phyloP scores from a whole-genome alignment of 2,888 invertebrate genomes.

The Mantis religiosa region DNA sequence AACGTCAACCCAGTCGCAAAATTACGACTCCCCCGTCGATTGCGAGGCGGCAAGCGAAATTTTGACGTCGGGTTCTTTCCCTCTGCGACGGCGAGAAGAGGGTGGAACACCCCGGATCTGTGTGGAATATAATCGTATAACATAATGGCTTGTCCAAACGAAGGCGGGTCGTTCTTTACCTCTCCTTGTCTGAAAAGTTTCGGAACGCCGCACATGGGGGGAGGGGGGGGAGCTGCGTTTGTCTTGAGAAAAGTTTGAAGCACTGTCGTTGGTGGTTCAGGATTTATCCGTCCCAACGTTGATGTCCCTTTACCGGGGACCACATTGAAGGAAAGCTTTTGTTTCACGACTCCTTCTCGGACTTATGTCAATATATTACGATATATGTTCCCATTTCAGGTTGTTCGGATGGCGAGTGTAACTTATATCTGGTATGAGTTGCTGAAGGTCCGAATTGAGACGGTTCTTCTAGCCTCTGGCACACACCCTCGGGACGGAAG shows the following conservation, averaged over 20 bases:
- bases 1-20: slow-evolving; percentile 27
- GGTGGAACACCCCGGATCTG: background rate
- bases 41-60: slow-evolving; percentile 26
- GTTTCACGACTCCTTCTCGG: background rate
- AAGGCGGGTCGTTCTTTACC: background rate
- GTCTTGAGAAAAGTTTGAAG: background rate
- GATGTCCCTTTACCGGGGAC: background rate
- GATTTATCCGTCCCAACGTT: background rate
- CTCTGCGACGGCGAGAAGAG: background rate
- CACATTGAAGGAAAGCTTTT: background rate
- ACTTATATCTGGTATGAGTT: no score
- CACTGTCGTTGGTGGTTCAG: background rate
- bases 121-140: slow-evolving; percentile 6
- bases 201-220: background rate
- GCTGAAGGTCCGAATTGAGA: no score
- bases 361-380: background rate
- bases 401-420: no score
- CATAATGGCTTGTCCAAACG: slow-evolving; percentile 9
- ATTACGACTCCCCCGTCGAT: slow-evolving; percentile 31
- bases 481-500: no score
- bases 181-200: background rate
- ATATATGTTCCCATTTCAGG: no score
- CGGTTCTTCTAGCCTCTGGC: no score
- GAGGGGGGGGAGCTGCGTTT: background rate
- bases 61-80: slow-evolving; percentile 20